Percentiles rank a stretch among this genome's conserved stretches.
These are phyloP conservation scores for Pseudolaguvia tuberculata DNA, from an alignment of 2,113 vertebrate species.

Conservation along the genomic window DNA sequence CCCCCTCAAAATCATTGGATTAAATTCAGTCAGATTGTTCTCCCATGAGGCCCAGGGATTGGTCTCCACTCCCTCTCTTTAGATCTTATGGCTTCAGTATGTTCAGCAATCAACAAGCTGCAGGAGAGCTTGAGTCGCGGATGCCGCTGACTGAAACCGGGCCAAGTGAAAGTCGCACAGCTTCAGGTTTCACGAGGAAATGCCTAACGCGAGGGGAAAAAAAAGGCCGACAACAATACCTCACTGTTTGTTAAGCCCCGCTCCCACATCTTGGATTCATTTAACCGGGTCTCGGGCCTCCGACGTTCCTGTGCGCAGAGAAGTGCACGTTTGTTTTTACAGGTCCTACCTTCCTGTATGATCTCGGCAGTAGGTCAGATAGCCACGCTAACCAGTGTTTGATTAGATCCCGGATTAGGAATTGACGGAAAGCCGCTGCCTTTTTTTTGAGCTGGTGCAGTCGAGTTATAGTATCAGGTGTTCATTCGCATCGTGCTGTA, in stretches of 20 bases:
- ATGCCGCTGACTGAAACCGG: constrained; percentile 23
- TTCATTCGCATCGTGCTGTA: too few relatives aligned
- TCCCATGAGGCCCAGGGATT: not conserved
- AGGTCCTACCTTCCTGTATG: constrained; percentile 28
- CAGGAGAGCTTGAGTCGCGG: not conserved
- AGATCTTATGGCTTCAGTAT: not conserved
- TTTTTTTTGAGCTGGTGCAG: not conserved
- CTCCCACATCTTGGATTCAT: constrained; percentile 51
- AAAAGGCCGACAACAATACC: constrained; percentile 41
- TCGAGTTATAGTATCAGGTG: too few relatives aligned
- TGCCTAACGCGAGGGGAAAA: constrained; percentile 28
- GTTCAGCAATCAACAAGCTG: not conserved
- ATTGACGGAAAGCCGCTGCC: not conserved
- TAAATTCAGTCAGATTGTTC: not conserved
- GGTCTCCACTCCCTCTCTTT: not conserved
- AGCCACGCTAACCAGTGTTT: constrained; percentile 38
- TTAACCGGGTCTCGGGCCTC: constrained; percentile 42
- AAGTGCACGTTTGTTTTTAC: constrained; percentile 32
- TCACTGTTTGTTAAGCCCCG: constrained; percentile 40
- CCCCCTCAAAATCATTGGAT: not conserved
- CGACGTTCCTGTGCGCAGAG: constrained; percentile 18
- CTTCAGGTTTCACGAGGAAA: constrained; percentile 47
- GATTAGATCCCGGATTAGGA: constrained; percentile 38
- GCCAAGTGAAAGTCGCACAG: constrained; percentile 30
- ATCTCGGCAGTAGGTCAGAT: constrained; percentile 33